phyloP scores from a whole-genome alignment of 2,888 invertebrate genomes.

The Zele albiditarsus region DNA sequence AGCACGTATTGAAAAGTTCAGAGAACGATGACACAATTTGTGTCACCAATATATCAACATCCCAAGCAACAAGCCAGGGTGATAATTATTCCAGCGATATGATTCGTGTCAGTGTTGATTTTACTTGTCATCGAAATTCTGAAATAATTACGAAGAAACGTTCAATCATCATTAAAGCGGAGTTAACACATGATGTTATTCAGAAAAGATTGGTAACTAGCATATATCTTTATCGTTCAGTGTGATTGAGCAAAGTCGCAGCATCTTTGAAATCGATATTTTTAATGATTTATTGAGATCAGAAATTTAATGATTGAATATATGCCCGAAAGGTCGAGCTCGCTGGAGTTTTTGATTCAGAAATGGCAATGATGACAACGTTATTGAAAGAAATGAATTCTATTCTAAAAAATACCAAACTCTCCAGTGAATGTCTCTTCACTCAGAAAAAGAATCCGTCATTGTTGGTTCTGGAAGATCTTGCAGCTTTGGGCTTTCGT shows the following conservation, averaged over 20 bases:
- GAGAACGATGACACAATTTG: conserved; percentile 59
- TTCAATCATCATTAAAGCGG: conserved; percentile 64
- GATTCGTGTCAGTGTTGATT: conserved; percentile 59
- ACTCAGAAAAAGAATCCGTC: conserved; percentile 64
- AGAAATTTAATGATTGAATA: not conserved
- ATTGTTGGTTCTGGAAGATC: conserved; percentile 75
- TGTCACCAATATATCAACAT: conserved; percentile 58
- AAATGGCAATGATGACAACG: conserved; percentile 65
- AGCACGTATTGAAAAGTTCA: conserved; percentile 59
- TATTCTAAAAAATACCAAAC: conserved; percentile 50
- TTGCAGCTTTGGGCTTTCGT: conserved; percentile 75
- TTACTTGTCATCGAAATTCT: conserved; percentile 44
- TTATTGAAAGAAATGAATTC: conserved; percentile 64
- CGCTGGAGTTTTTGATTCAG: conserved; percentile 58
- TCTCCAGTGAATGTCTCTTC: conserved; percentile 65
- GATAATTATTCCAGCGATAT: conserved; percentile 70
- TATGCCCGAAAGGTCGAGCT: conserved; percentile 56
- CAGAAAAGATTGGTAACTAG: conserved; percentile 65
- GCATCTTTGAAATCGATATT: not conserved
- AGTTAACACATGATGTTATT: conserved; percentile 71
- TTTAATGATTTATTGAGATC: not conserved
- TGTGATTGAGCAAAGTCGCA: not conserved
- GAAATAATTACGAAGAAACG: conserved; percentile 56
- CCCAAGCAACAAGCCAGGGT: conserved; percentile 65
- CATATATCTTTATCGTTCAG: not conserved